Evolutionary conservation across 2,113 vertebrate species (phyloP).

Genomic region (Tichodroma muraria): DNA sequence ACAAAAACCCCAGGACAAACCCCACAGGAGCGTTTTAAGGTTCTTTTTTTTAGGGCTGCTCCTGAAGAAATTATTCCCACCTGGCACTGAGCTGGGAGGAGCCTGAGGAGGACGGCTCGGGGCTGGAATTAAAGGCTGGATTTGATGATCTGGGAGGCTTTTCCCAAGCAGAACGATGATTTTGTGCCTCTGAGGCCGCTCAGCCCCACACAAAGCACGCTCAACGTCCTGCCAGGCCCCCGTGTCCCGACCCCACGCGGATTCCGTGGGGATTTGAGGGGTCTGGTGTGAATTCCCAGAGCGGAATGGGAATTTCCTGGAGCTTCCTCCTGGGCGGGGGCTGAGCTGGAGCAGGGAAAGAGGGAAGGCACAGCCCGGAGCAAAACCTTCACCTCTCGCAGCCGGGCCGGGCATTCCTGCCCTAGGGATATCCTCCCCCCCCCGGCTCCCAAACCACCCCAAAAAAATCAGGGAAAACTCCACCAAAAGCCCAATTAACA

Average conservation of each 20-base stretch:
- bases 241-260: no score
- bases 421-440: neutral
- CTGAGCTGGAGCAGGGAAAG: no score
- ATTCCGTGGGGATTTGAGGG: neutral
- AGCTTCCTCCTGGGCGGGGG: no score
- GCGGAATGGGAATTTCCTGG: neutral
- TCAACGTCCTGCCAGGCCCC: no score
- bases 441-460: neutral
- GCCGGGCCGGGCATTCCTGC: accelerated
- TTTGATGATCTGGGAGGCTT: neutral
- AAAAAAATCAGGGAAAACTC: no score
- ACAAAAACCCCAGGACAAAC: no score
- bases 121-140: neutral
- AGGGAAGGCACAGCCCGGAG: neutral
- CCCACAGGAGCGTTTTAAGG: neutral
- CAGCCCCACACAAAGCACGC: no score
- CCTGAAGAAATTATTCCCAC: neutral
- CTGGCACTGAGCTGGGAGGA: neutral
- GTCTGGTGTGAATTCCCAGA: neutral
- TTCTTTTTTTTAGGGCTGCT: neutral
- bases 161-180: neutral
- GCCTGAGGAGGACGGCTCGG: neutral
- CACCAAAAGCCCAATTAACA: neutral
- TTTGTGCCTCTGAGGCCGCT: no score
- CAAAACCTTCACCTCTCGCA: accelerated